These are phyloP conservation scores for Kryptopterus vitreolus DNA, from an alignment of 2,797 vertebrate species.

Conservation along the genomic window DNA sequence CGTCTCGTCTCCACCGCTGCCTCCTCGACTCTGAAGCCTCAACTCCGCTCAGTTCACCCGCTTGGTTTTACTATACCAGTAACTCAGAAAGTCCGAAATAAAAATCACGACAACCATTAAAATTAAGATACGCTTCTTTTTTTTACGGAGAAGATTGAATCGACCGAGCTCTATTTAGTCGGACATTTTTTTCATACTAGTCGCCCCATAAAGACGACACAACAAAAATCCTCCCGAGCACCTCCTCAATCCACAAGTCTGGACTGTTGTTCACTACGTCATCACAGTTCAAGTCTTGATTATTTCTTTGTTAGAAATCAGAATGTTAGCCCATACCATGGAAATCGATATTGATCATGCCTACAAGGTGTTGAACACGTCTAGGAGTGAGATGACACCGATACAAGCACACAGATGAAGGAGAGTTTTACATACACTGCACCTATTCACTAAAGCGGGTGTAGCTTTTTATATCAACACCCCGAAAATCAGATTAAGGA, in stretches of 20 bases:
- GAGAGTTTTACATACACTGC: conserved; percentile 29
- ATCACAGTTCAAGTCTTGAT: conserved; percentile 58
- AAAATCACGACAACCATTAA: conserved; percentile 5
- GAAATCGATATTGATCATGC: background rate
- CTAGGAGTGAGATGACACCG: conserved; percentile 22
- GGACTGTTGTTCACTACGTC: conserved; percentile 66
- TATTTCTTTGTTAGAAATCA: conserved; percentile 50
- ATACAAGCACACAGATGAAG: conserved; percentile 13
- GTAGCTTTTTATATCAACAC: conserved; percentile 21
- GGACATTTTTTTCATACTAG: background rate
- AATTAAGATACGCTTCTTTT: too few species aligned
- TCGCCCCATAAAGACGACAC: conserved; percentile 8
- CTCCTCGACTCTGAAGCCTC: conserved; percentile 74
- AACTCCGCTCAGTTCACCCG: conserved; percentile 80
- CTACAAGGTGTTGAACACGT: background rate
- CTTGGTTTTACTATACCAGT: conserved; percentile 59
- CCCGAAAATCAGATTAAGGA: background rate
- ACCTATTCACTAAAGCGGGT: conserved; percentile 5
- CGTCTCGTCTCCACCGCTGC: conserved; percentile 57
- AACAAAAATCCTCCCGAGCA: conserved; percentile 14
- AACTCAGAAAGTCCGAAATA: conserved; percentile 44
- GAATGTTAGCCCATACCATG: background rate
- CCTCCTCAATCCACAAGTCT: conserved; percentile 37
- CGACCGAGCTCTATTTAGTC: background rate
- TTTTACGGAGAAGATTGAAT: too few species aligned